These are phyloP conservation scores for Dasysyrphus tricinctus DNA, from an alignment of 2,888 invertebrate genomes.

Conservation along the genomic window DNA sequence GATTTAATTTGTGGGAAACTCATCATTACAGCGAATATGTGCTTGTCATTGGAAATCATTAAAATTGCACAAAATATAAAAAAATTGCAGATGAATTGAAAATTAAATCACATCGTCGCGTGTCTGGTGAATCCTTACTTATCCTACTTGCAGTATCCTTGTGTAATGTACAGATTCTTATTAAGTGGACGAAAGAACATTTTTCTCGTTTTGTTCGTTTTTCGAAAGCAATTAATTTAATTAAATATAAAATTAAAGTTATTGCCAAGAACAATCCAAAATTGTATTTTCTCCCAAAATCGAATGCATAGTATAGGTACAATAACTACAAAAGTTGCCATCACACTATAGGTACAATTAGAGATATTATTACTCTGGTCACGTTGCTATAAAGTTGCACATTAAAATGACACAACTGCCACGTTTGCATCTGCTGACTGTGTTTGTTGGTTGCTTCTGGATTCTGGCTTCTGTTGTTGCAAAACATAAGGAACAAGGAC, in stretches of 20 bases:
- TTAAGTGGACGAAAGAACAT: not conserved
- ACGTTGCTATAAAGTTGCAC: constrained; percentile 72
- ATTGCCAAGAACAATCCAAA: constrained; percentile 38
- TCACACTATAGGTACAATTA: constrained; percentile 58
- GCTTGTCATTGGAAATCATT: constrained; percentile 45
- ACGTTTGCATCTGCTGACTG: constrained; percentile 72
- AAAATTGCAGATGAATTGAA: constrained; percentile 55
- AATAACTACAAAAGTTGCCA: constrained; percentile 38
- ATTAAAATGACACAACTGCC: constrained; percentile 74
- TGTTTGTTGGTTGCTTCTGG: constrained; percentile 1
- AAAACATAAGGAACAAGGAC: constrained; percentile 31
- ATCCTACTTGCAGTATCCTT: not conserved
- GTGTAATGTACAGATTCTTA: not conserved
- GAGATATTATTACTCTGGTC: constrained; percentile 67
- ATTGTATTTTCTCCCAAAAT: constrained; percentile 32
- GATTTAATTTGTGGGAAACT: constrained; percentile 61
- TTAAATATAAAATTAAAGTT: constrained; percentile 65
- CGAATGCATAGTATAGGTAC: not conserved
- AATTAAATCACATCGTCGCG: constrained; percentile 46
- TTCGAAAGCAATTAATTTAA: constrained; percentile 57
- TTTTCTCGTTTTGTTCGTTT: not conserved
- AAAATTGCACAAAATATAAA: not conserved
- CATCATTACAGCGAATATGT: constrained; percentile 50
- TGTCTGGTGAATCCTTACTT: not conserved
- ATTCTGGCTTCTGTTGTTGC: constrained; percentile 1